Evolutionary conservation across 1,140 invertebrate species (phyloP), one percentile per base, ranked within the genome.

Genomic region (Bombus soroeensis): DNA sequence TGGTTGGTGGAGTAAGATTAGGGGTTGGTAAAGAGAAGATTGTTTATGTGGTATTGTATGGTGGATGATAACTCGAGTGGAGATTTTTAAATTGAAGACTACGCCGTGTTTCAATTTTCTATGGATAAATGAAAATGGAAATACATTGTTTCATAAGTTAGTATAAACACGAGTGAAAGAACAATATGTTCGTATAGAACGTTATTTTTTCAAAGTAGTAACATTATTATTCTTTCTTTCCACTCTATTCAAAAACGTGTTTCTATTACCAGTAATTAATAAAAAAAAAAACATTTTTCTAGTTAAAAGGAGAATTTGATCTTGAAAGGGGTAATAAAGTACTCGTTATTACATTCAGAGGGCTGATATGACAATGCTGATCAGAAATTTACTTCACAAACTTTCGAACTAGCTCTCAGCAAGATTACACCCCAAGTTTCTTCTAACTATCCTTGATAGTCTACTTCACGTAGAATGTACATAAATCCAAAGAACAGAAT

Each of bases 401-500:
- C 37, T 71, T 71, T 41, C 37, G 12, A 71, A 13, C 25, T 37
- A 71, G 25, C 34, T 41, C 37, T 41, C 28, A 8, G 2, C 70
- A 22, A 57, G 47, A 81, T 81, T 62, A 41, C 79, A 34, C 25
- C 9, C 8, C 57, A 43, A 81, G 70, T 81, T 81, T 41, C 70
- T 18, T 41, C 12, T 28, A 43, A 73, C 53, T 73, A 76, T 39
- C 37, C 47, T 8, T 5, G 10, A 37, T 15, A 28, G 25, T 3
- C 25, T 22, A 22, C 13, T 28, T 9, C 28, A 6, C n/a, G 22
- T 18, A 62, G 74, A 68, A 57, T 28, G 74, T 47, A 43, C 82
- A 83, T 83, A 83, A 83, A 83, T 78, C 32, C 64, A 13, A 57
- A 39, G 81, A 78, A 53, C 62, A 71, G 57, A 77, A 78, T 62